Base-by-base conservation (phyloP, 2,113 vertebrate species). In the Ameiurus melas region DNA sequence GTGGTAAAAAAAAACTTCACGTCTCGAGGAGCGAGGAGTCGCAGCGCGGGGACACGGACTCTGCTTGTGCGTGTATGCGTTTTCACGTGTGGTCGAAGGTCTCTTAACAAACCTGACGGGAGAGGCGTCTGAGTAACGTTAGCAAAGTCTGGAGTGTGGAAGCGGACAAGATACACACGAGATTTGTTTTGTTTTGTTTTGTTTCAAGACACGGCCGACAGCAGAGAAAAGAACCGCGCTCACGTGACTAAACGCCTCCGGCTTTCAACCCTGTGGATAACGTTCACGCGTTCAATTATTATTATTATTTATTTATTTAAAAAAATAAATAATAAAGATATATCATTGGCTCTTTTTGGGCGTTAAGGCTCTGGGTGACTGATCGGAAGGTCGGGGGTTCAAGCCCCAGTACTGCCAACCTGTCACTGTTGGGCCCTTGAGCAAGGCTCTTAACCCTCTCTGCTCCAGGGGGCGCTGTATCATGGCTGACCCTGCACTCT, bases 1-100 rank as follows among this genome's bases (percentile, higher is more conserved):
- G 47, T 83, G 43, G n/a, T n/a, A n/a, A n/a, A n/a, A n/a, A 88
- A 89, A 83, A 84, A 53, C 5, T 4, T 68, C 39, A 75, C 60
- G 64, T 87, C 79, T n/a, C 81, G 43, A 1, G 36, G 36, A 36
- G 73, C 19, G 36, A 53, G 13, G 79, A 19, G n/a, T 36, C 79
- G 22, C 10, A 27, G 60, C 64, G 33, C 17, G 82, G 78, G 30
- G 10, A 57, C 43, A 27, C 8, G 68, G 58, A 51, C 53, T 8
- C 53, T 8, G 79, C 64, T 71, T 13, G 57, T 55, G 43, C n/a
- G 36, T n/a, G 57, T 53, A 12, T 6, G 2, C 55, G 7, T 73
- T 30, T 73, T 80, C 75, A 51, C 25, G 22, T 16, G 25, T 77
- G 8, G 10, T 10, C 36, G 4, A 10, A 10, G 39, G 9, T 1